Evolutionary conservation across 2,797 vertebrate genomes (phyloP).

Genomic region (Lithobates pipiens): DNA sequence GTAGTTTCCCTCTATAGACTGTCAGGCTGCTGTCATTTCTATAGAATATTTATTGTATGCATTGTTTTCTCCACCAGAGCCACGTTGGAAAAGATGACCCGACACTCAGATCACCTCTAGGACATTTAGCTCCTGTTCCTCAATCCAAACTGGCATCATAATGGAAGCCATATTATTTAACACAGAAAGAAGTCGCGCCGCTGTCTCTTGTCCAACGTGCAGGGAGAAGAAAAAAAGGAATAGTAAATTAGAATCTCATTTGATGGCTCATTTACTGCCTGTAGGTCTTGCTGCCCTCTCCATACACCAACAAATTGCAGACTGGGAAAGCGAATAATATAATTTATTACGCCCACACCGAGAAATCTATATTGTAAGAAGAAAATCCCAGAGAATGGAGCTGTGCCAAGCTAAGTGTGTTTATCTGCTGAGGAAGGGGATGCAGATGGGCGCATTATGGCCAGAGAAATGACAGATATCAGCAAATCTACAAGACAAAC

Average conservation of each 20-base stretch:
- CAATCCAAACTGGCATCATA: not conserved
- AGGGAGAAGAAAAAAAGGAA: conserved; percentile 2
- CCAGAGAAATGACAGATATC: not conserved
- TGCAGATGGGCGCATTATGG: not conserved
- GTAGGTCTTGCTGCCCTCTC: not conserved
- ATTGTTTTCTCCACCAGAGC: too few species aligned
- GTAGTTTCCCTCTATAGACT: too few species aligned
- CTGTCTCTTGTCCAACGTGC: conserved; percentile 45
- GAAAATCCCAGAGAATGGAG: not conserved
- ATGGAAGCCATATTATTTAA: not conserved
- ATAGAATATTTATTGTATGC: too few species aligned
- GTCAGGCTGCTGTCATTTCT: too few species aligned
- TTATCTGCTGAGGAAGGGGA: not conserved
- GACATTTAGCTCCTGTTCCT: not conserved
- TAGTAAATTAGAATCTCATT: conserved; percentile 39
- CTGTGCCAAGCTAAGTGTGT: not conserved
- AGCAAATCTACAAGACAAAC: not conserved
- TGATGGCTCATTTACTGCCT: conserved; percentile 46
- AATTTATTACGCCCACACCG: not conserved
- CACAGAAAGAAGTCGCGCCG: not conserved
- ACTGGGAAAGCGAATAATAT: conserved; percentile 15
- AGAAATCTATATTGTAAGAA: not conserved
- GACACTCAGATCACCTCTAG: not conserved
- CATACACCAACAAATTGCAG: conserved; percentile 33
- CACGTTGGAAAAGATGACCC: not conserved